Conservation (phyloP, 2,113 vertebrate species). For the Hirundichthys speculiger region DNA sequence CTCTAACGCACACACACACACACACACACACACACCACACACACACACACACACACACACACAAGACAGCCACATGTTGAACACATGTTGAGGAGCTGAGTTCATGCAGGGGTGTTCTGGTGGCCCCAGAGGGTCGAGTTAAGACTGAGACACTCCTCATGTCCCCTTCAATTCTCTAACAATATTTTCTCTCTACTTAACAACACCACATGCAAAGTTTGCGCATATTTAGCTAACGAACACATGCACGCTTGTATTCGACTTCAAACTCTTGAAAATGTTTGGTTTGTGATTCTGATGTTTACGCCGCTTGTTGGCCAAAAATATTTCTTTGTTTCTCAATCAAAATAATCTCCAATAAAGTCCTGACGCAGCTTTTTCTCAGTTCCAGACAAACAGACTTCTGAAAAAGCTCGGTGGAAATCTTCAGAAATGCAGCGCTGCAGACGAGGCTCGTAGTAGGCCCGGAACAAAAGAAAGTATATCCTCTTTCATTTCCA, state of each 20-base stretch:
- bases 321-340: constrained; percentile 3
- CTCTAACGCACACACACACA: neutral
- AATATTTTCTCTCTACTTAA: constrained; percentile 20
- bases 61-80: constrained; percentile 68
- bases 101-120: constrained; percentile 66
- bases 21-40: neutral
- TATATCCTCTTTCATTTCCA: too few relatives aligned
- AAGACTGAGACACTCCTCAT: constrained; percentile 40
- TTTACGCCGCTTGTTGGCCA: neutral
- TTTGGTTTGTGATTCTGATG: constrained; percentile 3
- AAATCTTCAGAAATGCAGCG: neutral
- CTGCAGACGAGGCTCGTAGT: too few relatives aligned
- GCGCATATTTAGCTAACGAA: neutral
- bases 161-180: constrained; percentile 34
- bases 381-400: neutral
- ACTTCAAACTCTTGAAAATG: neutral
- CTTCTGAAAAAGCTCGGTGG: neutral
- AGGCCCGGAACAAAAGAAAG: too few relatives aligned
- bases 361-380: neutral
- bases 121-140: constrained; percentile 57
- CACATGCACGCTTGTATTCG: constrained; percentile 4
- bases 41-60: constrained; percentile 16
- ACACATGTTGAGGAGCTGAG: constrained; percentile 70
- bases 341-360: neutral
- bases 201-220: constrained; percentile 14